Evolutionary conservation across 2,888 invertebrate genomes (phyloP).

Genomic region (Acrobasis consociella): DNA sequence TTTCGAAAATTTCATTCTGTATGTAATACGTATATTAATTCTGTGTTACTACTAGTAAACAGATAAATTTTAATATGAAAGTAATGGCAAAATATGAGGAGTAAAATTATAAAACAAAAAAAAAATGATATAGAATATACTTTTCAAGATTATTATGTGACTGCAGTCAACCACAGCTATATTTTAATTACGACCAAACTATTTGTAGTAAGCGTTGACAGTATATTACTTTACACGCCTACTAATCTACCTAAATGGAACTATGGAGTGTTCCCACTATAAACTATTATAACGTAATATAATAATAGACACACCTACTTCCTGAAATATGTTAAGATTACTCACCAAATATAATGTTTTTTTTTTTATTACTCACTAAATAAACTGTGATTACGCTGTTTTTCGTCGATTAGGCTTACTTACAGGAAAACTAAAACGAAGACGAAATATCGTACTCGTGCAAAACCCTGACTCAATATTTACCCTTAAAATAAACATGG

Average conservation of each 20-base stretch:
- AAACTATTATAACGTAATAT: neutral
- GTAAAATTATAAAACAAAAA: too few species aligned
- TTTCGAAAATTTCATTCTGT: too few species aligned
- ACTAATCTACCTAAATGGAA: constrained; percentile 9
- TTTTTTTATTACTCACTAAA: neutral
- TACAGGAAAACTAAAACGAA: neutral
- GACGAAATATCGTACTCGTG: neutral
- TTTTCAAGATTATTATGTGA: too few species aligned
- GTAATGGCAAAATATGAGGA: too few species aligned
- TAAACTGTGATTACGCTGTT: neutral
- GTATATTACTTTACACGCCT: constrained; percentile 5
- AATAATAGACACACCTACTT: constrained; percentile 12
- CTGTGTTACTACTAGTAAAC: too few species aligned
- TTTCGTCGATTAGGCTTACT: neutral
- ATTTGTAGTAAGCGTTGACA: neutral
- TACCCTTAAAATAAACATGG: neutral
- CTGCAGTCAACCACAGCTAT: too few species aligned
- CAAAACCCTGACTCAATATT: neutral
- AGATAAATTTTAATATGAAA: too few species aligned
- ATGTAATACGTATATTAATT: too few species aligned
- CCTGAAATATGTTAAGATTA: constrained; percentile 7
- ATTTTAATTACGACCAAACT: neutral
- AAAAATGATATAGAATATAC: too few species aligned
- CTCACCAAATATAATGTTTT: neutral
- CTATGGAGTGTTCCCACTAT: neutral